Conservation (phyloP, 2,888 invertebrate genomes). For the Pinctada fucata region DNA sequence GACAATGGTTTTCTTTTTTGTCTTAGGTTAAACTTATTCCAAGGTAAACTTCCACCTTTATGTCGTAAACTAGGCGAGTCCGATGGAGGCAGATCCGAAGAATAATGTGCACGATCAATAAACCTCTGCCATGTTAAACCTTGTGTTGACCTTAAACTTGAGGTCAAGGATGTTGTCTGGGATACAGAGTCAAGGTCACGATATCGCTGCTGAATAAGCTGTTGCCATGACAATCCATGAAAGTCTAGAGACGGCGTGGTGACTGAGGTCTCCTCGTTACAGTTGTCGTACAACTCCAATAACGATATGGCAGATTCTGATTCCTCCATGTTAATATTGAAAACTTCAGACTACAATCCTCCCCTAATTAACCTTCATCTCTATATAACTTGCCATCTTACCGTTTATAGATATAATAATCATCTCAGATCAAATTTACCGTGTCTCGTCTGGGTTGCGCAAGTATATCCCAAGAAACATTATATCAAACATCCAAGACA, state of each 20-base stretch:
- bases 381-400: too few relatives aligned
- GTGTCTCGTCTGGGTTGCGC: too few relatives aligned
- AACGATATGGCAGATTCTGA: conserved; percentile 14
- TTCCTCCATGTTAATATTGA: conserved; percentile 4
- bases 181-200: conserved; percentile 15
- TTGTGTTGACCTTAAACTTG: conserved; percentile 7
- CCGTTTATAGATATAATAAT: too few relatives aligned
- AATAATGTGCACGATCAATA: conserved; percentile 19
- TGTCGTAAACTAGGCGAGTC: neutral
- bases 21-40: conserved; percentile 9
- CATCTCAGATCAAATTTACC: too few relatives aligned
- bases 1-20: conserved; percentile 8
- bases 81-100: conserved; percentile 13
- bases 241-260: conserved; percentile 23
- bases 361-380: too few relatives aligned
- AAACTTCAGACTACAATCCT: too few relatives aligned
- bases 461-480: too few relatives aligned
- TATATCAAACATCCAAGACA: too few relatives aligned
- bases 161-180: neutral
- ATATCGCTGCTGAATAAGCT: conserved; percentile 20
- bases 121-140: conserved; percentile 26
- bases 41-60: conserved; percentile 13
- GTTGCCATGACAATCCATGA: conserved; percentile 27
- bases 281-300: conserved; percentile 20
- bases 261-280: neutral